Base-by-base conservation (phyloP, 2,113 vertebrate species). In the Callocephalon fimbriatum region DNA sequence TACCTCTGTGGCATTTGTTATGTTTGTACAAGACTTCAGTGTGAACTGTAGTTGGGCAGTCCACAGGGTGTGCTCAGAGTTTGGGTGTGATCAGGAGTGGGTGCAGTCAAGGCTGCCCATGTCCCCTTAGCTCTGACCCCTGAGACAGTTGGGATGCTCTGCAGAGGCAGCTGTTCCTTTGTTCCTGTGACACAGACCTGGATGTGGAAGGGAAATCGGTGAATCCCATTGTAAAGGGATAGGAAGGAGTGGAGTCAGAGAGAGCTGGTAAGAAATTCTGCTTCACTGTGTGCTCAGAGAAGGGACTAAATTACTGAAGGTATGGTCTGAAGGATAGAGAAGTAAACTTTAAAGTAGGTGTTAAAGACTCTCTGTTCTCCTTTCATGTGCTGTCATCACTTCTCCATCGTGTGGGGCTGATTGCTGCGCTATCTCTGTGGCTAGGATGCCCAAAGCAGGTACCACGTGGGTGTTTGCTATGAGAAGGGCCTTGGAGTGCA, bases 401-500 rank as follows among this genome's bases (percentile, higher is more conserved):
- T 56, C 9, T 37, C 29, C n/a, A 17, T 53, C 3, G 2, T 53
- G 53, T 37, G 61, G 31, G 42, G 72, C 37, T 58, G 7, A 12
- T 44, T 45, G 32, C 54, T 38, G 29, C 78, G 38, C 56, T 96
- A 29, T 83, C 22, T 95, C 59, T 40, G 95, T 44, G 89, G 70
- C 74, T 93, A 99, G 99, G 99, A 99, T 91, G 81, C 97, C 81
- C 98, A 98, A 12, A 99, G 99, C 91, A 98, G 98, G 82, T 98
- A 99, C 58, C 98, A 99, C 56, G 93, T 99, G 96, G 99, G 98
- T 21, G 97, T 99, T 94, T 99, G 99, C 96, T 99, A 99, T 63
- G 99, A 99, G 97, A 98, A 95, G 37, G 99, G 99, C 73, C 98
- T 99, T 47, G 99, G 99, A 5, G 99, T 99, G 71, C 96, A 93